These are phyloP conservation scores for Pseudomugil gertrudae DNA, from an alignment of 2,797 vertebrate genomes.

Conservation along the genomic window DNA sequence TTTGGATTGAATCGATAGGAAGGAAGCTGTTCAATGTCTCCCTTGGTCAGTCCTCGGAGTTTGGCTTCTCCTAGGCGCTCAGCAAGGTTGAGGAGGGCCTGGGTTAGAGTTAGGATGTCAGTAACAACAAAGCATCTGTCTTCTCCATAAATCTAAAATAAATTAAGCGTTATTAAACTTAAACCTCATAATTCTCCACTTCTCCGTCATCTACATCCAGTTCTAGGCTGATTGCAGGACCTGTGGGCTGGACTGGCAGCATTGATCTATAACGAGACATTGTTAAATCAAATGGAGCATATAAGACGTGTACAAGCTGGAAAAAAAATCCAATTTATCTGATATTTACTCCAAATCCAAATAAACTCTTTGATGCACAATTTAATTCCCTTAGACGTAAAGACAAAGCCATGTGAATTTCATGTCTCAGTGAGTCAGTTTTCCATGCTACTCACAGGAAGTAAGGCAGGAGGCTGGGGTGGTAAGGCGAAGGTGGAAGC, in stretches of 20 bases:
- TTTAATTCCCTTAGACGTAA: neutral
- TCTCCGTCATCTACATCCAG: slow-evolving; percentile 98
- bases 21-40: slow-evolving; percentile 98
- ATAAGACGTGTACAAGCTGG: no score
- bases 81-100: slow-evolving; percentile 97
- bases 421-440: neutral
- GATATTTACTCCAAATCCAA: neutral
- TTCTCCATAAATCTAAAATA: neutral
- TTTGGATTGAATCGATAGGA: slow-evolving; percentile 98
- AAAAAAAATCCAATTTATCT: neutral
- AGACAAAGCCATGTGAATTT: neutral
- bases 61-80: slow-evolving; percentile 97
- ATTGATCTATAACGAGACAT: slow-evolving; percentile 86
- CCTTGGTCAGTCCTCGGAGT: slow-evolving; percentile 94
- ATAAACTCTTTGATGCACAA: neutral
- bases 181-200: slow-evolving; percentile 98
- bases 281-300: no score
- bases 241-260: slow-evolving; percentile 97
- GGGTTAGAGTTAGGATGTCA: slow-evolving; percentile 5
- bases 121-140: slow-evolving; percentile 2
- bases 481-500: slow-evolving; percentile 94
- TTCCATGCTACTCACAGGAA: slow-evolving; percentile 90
- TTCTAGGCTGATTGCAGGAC: slow-evolving; percentile 95
- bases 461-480: slow-evolving; percentile 97
- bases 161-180: neutral